Percentiles rank a stretch among this genome's conserved stretches.
Conservation (phyloP, 2,797 vertebrate genomes). For the Poecilia velifera region DNA sequence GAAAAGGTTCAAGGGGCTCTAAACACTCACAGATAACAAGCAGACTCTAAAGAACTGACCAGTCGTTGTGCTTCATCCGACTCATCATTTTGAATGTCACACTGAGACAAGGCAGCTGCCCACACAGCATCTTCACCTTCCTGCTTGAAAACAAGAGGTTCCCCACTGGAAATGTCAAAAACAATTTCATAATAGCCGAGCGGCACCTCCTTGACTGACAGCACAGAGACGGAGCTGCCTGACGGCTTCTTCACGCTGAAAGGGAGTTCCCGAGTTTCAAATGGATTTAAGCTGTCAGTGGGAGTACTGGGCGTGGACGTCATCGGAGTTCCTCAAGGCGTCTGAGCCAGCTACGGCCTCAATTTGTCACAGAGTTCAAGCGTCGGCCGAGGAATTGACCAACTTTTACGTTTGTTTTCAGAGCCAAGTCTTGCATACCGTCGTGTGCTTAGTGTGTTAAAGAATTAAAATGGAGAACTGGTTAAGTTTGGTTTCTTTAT, state of each 20-base stretch:
- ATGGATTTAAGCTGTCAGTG: slow-evolving; percentile 25
- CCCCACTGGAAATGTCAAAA: slow-evolving; percentile 49
- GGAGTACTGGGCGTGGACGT: slow-evolving; percentile 40
- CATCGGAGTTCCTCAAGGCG: slow-evolving; percentile 41
- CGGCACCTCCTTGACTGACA: slow-evolving; percentile 37
- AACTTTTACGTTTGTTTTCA: slow-evolving; percentile 7
- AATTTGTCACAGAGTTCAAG: slow-evolving; percentile 19
- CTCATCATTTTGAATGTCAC: slow-evolving; percentile 17
- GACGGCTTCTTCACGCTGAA: slow-evolving; percentile 24
- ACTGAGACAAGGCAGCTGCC: slow-evolving; percentile 34
- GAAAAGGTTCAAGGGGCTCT: not conserved
- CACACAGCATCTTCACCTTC: slow-evolving; percentile 47
- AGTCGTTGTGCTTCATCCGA: not conserved
- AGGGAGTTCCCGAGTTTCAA: slow-evolving; percentile 51
- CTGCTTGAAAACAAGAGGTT: slow-evolving; percentile 57
- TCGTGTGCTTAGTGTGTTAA: not conserved
- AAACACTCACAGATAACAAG: not conserved
- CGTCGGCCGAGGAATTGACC: not conserved
- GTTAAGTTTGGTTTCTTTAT: not conserved
- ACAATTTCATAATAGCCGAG: slow-evolving; percentile 49
- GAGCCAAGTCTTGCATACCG: not conserved
- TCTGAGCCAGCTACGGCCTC: slow-evolving; percentile 30
- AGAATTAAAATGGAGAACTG: not conserved
- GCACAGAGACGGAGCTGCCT: slow-evolving; percentile 28
- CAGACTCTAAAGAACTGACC: slow-evolving; percentile 3